A percentile compares a stretch with the other conserved stretches of the same genome.
phyloP scores from a whole-genome alignment of 2,113 vertebrate genomes.

The Aegotheles bennettii region DNA sequence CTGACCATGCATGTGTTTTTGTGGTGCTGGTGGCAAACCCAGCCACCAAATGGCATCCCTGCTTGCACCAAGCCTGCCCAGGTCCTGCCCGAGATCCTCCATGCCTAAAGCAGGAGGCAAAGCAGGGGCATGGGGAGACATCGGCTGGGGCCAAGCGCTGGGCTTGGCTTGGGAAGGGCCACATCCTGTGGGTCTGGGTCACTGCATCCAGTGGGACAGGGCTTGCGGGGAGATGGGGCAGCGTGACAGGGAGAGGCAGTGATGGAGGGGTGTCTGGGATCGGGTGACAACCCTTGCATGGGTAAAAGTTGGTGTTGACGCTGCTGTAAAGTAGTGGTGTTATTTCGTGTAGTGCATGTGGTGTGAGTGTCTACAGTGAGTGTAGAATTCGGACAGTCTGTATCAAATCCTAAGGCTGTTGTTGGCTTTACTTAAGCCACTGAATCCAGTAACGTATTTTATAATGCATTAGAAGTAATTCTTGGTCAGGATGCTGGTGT shows the following conservation, averaged over 20 bases:
- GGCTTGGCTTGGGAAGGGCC: not conserved
- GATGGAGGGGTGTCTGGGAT: not conserved
- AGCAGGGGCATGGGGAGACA: not conserved
- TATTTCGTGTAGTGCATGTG: fast-evolving
- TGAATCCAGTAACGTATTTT: not conserved
- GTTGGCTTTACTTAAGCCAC: not conserved
- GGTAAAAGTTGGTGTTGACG: not conserved
- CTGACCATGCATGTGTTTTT: not conserved
- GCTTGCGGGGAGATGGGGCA: not conserved
- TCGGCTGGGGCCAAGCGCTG: fast-evolving
- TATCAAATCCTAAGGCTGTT: not conserved
- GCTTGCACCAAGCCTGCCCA: not conserved
- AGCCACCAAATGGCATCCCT: not conserved
- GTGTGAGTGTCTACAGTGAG: not conserved
- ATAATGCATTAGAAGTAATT: not conserved
- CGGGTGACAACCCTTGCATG: fast-evolving
- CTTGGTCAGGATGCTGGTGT: not conserved
- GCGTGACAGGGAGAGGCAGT: not conserved
- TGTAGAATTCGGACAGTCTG: not conserved
- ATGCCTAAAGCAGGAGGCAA: not conserved
- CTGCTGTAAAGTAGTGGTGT: not conserved
- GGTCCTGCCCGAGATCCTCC: not conserved
- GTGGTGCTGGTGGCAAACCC: fast-evolving
- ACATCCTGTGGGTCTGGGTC: fast-evolving
- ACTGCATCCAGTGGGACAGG: fast-evolving